Conservation (phyloP, 1,140 invertebrate genomes). For the Drepana arcuata region DNA sequence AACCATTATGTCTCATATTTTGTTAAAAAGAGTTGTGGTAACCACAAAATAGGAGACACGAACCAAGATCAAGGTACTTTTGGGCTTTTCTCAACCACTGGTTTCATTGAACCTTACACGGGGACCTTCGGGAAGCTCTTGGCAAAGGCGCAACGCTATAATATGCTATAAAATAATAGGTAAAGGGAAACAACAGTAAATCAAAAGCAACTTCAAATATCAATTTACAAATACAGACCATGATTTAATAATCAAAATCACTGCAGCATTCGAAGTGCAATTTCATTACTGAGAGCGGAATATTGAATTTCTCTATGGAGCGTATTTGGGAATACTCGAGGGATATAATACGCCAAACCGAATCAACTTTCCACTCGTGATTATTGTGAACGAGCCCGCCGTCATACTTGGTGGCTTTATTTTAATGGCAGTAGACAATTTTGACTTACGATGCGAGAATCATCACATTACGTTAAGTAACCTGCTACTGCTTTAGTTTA, state of each 20-base stretch:
- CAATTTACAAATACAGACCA: slow-evolving; percentile 49
- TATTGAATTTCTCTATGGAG: slow-evolving; percentile 50
- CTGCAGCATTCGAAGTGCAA: slow-evolving; percentile 58
- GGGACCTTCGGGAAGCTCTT: too few species aligned
- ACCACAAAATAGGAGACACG: neutral
- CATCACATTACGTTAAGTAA: neutral
- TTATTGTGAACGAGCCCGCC: slow-evolving; percentile 26
- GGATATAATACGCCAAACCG: slow-evolving; percentile 38
- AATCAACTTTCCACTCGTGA: slow-evolving; percentile 47
- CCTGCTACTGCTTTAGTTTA: neutral
- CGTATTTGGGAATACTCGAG: slow-evolving; percentile 40
- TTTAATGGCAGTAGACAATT: neutral
- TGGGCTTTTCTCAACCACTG: neutral
- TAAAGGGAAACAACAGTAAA: slow-evolving; percentile 1
- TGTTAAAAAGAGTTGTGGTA: too few species aligned
- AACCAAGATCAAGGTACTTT: neutral
- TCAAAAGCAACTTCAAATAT: slow-evolving; percentile 23
- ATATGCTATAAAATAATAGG: too few species aligned
- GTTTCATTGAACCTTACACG: too few species aligned
- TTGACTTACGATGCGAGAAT: too few species aligned
- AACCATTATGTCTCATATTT: too few species aligned
- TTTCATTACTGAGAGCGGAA: slow-evolving; percentile 52
- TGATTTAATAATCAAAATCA: slow-evolving; percentile 65
- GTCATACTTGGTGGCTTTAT: neutral
- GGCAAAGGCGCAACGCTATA: too few species aligned